These are phyloP conservation scores for Pipa parva DNA, from an alignment of 2,113 vertebrate species.

Conservation along the genomic window DNA sequence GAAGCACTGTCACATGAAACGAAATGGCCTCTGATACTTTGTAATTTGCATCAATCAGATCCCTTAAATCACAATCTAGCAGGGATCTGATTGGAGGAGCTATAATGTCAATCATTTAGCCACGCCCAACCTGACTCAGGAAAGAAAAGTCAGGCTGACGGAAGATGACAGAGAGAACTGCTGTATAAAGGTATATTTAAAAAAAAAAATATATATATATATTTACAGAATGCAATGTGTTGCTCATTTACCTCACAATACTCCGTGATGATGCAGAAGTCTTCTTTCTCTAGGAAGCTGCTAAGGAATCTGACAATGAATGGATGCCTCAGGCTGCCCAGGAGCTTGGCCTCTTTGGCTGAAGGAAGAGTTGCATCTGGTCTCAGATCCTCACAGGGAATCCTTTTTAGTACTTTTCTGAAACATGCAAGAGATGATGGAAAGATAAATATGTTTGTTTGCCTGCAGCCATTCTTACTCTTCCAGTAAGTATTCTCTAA, in stretches of 20 bases:
- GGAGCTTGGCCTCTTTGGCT: conserved; percentile 36
- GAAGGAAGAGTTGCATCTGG: conserved; percentile 34
- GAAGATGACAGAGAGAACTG: too few relatives aligned
- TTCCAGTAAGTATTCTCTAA: too few relatives aligned
- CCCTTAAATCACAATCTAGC: too few relatives aligned
- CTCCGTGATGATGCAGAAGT: conserved; percentile 42
- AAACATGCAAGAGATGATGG: not conserved
- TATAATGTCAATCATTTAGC: too few relatives aligned
- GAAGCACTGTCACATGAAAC: too few relatives aligned
- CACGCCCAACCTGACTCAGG: too few relatives aligned
- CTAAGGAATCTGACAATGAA: conserved; percentile 32
- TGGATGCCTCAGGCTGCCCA: conserved; percentile 33
- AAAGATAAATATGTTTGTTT: not conserved
- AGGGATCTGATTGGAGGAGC: too few relatives aligned
- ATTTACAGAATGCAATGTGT: not conserved
- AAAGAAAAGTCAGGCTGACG: too few relatives aligned
- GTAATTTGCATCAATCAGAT: too few relatives aligned
- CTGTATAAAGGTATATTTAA: too few relatives aligned
- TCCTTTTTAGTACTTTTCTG: conserved; percentile 41
- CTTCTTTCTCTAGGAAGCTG: conserved; percentile 39
- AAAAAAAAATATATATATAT: not conserved
- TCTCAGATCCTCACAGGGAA: conserved; percentile 15
- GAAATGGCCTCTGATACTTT: too few relatives aligned
- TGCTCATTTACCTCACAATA: conserved; percentile 31
- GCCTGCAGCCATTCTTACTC: too few relatives aligned